Evolutionary conservation across 2,797 vertebrate genomes (phyloP).

Genomic region (Meda fulgida): DNA sequence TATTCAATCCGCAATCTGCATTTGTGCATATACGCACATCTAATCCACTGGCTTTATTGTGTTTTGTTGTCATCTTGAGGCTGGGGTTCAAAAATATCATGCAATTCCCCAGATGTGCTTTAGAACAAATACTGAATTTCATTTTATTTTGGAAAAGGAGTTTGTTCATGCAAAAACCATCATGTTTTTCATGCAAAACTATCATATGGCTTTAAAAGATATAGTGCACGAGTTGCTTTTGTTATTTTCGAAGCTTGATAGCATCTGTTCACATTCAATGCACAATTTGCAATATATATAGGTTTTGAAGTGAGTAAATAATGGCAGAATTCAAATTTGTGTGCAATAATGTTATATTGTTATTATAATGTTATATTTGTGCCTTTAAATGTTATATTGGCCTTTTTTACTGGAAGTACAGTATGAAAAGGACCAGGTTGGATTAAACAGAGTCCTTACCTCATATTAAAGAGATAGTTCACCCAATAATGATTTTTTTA

Average conservation of each 20-base stretch:
- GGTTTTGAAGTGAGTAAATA: neutral
- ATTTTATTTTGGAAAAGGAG: neutral
- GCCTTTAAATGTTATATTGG: neutral
- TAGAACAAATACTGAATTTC: neutral
- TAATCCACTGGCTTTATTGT: slow-evolving; percentile 34
- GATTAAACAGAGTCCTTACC: neutral
- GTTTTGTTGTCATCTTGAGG: slow-evolving; percentile 56
- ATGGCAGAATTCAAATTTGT: neutral
- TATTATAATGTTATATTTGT: too few relatives aligned
- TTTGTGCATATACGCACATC: slow-evolving; percentile 39
- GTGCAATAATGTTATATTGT: neutral
- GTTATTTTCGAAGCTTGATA: neutral
- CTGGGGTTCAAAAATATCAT: neutral
- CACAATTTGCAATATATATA: neutral
- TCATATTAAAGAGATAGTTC: neutral
- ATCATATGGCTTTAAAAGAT: neutral
- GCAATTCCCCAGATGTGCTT: neutral
- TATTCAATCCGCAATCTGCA: slow-evolving; percentile 34
- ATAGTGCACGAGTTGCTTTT: neutral
- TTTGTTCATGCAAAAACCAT: neutral
- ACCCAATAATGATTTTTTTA: neutral
- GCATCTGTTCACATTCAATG: neutral
- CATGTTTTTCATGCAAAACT: neutral
- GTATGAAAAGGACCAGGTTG: neutral
- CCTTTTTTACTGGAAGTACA: neutral